phyloP scores from a whole-genome alignment of 2,113 vertebrate species.

The Cricetomys ansorgei region DNA sequence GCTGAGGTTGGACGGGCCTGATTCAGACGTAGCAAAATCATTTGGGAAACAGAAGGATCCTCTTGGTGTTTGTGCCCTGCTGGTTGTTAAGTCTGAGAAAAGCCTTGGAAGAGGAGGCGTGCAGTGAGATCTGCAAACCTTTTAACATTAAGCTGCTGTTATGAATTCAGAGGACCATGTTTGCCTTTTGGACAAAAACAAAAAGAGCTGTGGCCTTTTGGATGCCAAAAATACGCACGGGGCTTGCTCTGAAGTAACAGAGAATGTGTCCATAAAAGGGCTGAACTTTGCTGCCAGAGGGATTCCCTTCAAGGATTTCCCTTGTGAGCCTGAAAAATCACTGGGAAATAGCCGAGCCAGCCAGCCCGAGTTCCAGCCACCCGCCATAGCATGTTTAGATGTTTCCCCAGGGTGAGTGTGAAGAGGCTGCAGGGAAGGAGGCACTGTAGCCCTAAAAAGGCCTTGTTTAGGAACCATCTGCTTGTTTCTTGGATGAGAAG shows the following conservation, averaged over 20 bases:
- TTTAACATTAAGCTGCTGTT: slow-evolving; percentile 53
- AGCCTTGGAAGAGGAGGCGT: background rate
- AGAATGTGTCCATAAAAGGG: slow-evolving; percentile 83
- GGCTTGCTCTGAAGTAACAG: slow-evolving; percentile 56
- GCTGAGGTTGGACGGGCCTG: background rate
- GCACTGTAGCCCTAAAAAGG: slow-evolving; percentile 71
- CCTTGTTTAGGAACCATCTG: slow-evolving; percentile 52
- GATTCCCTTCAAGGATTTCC: slow-evolving; percentile 82
- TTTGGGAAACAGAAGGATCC: background rate
- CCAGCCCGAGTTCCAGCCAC: background rate
- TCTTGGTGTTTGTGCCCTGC: background rate
- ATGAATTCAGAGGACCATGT: slow-evolving; percentile 29
- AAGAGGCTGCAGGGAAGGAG: background rate
- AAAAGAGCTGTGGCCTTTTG: slow-evolving; percentile 22
- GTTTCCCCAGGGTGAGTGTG: background rate
- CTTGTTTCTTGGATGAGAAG: background rate
- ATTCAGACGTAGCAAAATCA: background rate
- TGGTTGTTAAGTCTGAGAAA: slow-evolving; percentile 29
- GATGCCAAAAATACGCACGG: slow-evolving; percentile 57
- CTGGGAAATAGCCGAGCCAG: slow-evolving; percentile 36
- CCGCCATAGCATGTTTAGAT: slow-evolving; percentile 30
- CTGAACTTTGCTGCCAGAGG: slow-evolving; percentile 71
- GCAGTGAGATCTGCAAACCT: background rate
- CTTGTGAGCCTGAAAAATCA: slow-evolving; percentile 64
- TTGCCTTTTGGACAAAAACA: slow-evolving; percentile 58